phyloP scores from a whole-genome alignment of 2,888 invertebrate species.

The Aleiodes testaceus region DNA sequence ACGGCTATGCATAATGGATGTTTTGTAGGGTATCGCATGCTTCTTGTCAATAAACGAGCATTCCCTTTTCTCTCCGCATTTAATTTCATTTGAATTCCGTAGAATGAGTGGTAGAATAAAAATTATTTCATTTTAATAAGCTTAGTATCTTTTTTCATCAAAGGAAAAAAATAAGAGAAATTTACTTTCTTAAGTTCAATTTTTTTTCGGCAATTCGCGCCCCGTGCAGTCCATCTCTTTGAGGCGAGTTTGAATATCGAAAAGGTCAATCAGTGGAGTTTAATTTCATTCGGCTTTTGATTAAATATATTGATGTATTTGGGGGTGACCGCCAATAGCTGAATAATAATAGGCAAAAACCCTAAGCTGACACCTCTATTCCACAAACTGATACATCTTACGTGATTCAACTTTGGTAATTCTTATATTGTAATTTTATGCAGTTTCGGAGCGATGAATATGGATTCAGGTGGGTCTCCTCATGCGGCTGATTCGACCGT shows the following conservation, averaged over 20 bases:
- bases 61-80: conserved; percentile 49
- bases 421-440: conserved; percentile 69
- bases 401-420: conserved; percentile 19
- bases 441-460: conserved; percentile 68
- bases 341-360: conserved; percentile 25
- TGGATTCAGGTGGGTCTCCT: conserved; percentile 63
- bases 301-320: conserved; percentile 7
- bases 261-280: too few species aligned
- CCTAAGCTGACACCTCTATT: conserved; percentile 16
- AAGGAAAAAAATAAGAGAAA: too few species aligned
- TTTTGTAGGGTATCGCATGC: conserved; percentile 68
- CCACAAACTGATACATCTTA: conserved; percentile 1
- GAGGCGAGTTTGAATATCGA: too few species aligned
- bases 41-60: conserved; percentile 68
- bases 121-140: neutral
- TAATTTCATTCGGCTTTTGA: too few species aligned
- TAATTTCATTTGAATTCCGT: conserved; percentile 31
- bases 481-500: conserved; percentile 48
- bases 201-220: too few species aligned
- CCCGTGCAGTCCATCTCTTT: too few species aligned
- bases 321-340: conserved; percentile 26
- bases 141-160: neutral
- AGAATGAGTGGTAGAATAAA: conserved; percentile 29
- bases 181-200: too few species aligned
- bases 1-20: conserved; percentile 69